phyloP scores from a whole-genome alignment of 2,888 invertebrate species.

The Andrena haemorrhoa region DNA sequence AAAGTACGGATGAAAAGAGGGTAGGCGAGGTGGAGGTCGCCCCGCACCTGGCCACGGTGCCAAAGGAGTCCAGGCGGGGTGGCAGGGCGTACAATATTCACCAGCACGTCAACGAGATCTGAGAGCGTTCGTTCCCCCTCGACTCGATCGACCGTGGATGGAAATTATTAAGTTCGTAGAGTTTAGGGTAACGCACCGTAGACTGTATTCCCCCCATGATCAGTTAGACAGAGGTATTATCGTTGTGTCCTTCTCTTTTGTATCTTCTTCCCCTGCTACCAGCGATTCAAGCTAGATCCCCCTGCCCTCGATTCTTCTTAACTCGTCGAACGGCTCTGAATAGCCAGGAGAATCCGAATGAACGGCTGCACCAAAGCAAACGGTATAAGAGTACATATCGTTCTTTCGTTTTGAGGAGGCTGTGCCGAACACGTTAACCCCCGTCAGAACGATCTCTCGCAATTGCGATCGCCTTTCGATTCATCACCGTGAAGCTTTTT shows the following conservation, averaged over 20 bases:
- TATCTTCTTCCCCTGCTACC: neutral
- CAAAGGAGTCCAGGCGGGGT: constrained; percentile 82
- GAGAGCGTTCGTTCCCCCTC: constrained; percentile 45
- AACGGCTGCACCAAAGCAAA: neutral
- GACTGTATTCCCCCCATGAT: constrained; percentile 48
- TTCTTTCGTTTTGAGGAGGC: constrained; percentile 29
- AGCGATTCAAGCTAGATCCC: constrained; percentile 10
- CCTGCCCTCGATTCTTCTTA: constrained; percentile 1
- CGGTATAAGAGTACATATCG: constrained; percentile 1
- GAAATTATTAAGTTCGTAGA: constrained; percentile 48
- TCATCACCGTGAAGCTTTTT: constrained; percentile 5
- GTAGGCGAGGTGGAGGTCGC: constrained; percentile 52
- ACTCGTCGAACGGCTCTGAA: constrained; percentile 11
- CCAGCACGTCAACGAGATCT: constrained; percentile 83
- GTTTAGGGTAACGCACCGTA: constrained; percentile 59
- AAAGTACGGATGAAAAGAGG: constrained; percentile 44
- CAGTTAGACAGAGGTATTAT: constrained; percentile 43
- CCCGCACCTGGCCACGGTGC: constrained; percentile 76
- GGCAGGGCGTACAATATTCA: constrained; percentile 83
- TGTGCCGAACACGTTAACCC: constrained; percentile 33
- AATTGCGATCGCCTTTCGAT: constrained; percentile 58
- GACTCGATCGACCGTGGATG: constrained; percentile 33
- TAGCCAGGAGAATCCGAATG: constrained; percentile 7
- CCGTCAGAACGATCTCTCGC: constrained; percentile 62
- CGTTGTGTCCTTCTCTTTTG: constrained; percentile 8